A percentile compares a stretch with the other conserved stretches of the same genome.
Conservation (phyloP, 2,888 invertebrate species). For the Ommatoiulus sabulosus region DNA sequence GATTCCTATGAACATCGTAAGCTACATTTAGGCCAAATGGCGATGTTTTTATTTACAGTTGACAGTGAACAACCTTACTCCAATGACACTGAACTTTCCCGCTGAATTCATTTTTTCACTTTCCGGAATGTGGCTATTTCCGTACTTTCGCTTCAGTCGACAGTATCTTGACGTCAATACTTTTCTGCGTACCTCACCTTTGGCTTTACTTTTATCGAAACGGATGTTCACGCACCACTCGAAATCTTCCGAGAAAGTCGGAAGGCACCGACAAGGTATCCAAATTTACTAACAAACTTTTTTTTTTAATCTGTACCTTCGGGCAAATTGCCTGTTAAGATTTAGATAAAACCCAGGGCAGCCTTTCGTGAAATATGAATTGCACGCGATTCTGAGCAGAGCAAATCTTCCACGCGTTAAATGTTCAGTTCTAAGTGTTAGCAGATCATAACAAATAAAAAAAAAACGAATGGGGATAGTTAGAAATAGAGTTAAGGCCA, state of each 20-base stretch:
- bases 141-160: constrained; percentile 21
- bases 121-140: constrained; percentile 31
- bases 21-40: background rate
- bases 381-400: background rate
- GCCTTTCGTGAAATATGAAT: background rate
- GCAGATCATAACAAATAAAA: background rate
- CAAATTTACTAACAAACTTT: too few relatives aligned
- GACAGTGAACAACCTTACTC: constrained; percentile 41
- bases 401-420: background rate
- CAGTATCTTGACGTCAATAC: background rate
- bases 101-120: constrained; percentile 8
- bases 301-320: too few relatives aligned
- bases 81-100: constrained; percentile 16
- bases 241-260: too few relatives aligned
- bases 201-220: too few relatives aligned
- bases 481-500: background rate
- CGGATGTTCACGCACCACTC: too few relatives aligned
- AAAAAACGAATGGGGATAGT: background rate
- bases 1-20: background rate
- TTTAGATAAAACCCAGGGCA: background rate
- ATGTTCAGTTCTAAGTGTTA: background rate
- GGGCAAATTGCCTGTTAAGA: background rate
- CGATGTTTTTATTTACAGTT: constrained; percentile 10
- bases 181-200: background rate
- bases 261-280: too few relatives aligned